Evolutionary conservation across 2,888 invertebrate species (phyloP), one percentile per base, ranked within the genome.

Genomic region (Apantesis nais): DNA sequence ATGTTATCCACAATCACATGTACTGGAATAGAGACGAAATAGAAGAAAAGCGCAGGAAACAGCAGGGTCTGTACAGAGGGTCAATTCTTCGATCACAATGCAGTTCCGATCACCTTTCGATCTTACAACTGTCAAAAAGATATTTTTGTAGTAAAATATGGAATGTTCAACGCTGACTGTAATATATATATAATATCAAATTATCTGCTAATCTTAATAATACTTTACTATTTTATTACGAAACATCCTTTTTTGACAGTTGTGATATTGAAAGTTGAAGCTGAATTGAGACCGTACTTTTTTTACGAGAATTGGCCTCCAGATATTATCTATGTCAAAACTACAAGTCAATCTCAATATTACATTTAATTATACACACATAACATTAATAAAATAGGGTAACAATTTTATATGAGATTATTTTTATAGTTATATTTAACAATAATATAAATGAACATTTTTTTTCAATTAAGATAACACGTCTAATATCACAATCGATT

Each of bases 21-120:
- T 65, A 78, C 69, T 67, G 72, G 58, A 72, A 69, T 29, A 74
- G 52, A 68, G 66, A 68, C 76, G 64, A 72, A 71, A 69, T 73
- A 70, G 58, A 66, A 74, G 66, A 34, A 72, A 66, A 73, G 68
- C 52, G 48, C 73, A 78, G 77, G 78, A 76, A 55, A 62, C 31
- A 39, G 44, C 58, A n/a, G 41, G 41, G 63, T 62, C 58, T 58
- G n/a, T 41, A 58, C 63, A 62, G 61, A 34, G 2, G 25, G 0
- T n/a, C n/a, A n/a, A n/a, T n/a, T n/a, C n/a, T n/a, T n/a, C n/a
- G n/a, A n/a, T n/a, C n/a, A n/a, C n/a, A n/a, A n/a, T n/a, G n/a
- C n/a, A n/a, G n/a, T n/a, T n/a, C n/a, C n/a, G n/a, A n/a, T n/a
- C n/a, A n/a, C n/a, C n/a, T n/a, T n/a, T n/a, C n/a, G n/a, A n/a